Evolutionary conservation across 2,113 vertebrate species (phyloP), one percentile per base, ranked within the genome.

Genomic region (Psittacula cyanocephala): DNA sequence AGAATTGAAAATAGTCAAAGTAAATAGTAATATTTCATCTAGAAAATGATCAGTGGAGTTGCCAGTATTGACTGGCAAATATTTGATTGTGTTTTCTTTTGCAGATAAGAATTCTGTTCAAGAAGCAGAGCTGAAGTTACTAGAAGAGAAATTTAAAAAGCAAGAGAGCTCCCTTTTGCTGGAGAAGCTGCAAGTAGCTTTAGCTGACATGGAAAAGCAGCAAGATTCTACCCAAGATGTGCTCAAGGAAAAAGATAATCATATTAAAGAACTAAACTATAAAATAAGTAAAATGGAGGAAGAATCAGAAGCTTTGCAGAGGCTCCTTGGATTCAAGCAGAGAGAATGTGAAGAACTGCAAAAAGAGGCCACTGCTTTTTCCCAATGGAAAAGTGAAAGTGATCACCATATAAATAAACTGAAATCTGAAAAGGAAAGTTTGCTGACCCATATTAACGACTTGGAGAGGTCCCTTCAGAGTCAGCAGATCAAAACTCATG

Each of bases 311-410:
- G 93, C 97, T 68, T 91, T 99, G 82, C 97, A 98, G 77, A 97
- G 87, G 19, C 94, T 94, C 8, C 95, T 98, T 62, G 93, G 59
- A 50, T 70, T 74, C 17, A 98, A 98, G 49, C 98, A 98, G 91
- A 98, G 83, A 62, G 98, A 99, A 95, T 98, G 94, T 89, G 97
- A 98, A 68, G 96, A 98, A 52, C 33, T 98, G 83, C 98, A 97
- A 82, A 97, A 94, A 80, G 97, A 99, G 80, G 94, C 97, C 94
- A 80, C 92, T 88, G 79, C 87, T 79, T 97, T 99, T 93, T 97
- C 97, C 88, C 95, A 86, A 16, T 98, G 98, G 98, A 99, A 98
- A 95, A 98, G 91, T 33, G 98, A 99, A 96, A 98, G 97, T 4
- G 98, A 98, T 89, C 70, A 91, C 31, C 74, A 98, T 80, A 74